Evolutionary conservation across 2,797 vertebrate species (phyloP).

Genomic region (Sebastes vulpes): DNA sequence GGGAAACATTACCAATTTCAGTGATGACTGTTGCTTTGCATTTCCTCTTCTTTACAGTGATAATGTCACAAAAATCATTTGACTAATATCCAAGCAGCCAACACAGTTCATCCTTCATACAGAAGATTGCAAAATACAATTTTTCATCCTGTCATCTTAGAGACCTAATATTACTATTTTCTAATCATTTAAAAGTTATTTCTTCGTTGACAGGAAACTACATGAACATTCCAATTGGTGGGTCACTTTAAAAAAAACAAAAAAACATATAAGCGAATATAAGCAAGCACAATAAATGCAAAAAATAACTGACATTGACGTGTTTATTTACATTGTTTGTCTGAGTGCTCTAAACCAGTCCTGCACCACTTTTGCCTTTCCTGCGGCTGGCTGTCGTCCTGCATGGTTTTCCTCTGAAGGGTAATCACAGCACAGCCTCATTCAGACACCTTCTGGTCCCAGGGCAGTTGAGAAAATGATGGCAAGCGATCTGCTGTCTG

Average conservation of each 20-base stretch:
- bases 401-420: slow-evolving; percentile 73
- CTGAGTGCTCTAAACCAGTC: slow-evolving; percentile 20
- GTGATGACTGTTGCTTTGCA: background rate
- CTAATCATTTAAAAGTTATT: background rate
- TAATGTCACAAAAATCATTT: background rate
- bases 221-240: background rate
- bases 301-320: background rate
- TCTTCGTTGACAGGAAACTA: background rate
- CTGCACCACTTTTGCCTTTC: slow-evolving; percentile 37
- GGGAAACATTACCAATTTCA: background rate
- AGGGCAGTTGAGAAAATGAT: slow-evolving; percentile 60
- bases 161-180: background rate
- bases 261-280: background rate
- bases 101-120: background rate
- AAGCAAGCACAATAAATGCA: slow-evolving; percentile 1
- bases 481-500: slow-evolving; percentile 62
- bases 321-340: slow-evolving; percentile 40
- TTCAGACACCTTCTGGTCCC: slow-evolving; percentile 70
- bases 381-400: slow-evolving; percentile 38
- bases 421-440: slow-evolving; percentile 67
- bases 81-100: background rate
- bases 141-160: background rate
- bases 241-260: background rate
- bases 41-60: background rate
- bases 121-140: too few species aligned